These are phyloP conservation scores for Etia nguti DNA, from an alignment of 2,113 vertebrate genomes.

Conservation along the genomic window DNA sequence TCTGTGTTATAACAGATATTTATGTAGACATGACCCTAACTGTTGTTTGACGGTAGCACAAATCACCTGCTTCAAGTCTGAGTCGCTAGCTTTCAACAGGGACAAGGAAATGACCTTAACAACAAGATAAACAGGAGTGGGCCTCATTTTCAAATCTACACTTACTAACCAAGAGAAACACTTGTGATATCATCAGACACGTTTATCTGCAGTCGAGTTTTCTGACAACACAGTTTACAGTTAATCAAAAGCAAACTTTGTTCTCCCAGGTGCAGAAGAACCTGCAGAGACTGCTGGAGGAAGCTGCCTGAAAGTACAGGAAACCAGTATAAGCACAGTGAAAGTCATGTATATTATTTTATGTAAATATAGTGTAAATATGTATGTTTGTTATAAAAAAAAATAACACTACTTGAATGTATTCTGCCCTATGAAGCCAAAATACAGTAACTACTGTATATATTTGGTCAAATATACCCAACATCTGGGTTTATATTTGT, in stretches of 20 bases:
- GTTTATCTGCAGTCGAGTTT: rapidly evolving
- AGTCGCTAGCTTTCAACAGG: background rate
- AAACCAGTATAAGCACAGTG: background rate
- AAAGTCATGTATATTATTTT: background rate
- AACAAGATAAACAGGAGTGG: background rate
- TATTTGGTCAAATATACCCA: background rate
- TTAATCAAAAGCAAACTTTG: background rate
- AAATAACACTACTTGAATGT: background rate
- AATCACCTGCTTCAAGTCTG: background rate
- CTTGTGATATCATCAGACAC: background rate
- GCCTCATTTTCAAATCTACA: background rate
- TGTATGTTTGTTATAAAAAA: background rate
- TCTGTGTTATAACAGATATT: background rate
- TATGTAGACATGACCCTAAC: rapidly evolving
- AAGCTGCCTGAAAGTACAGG: constrained; percentile 45
- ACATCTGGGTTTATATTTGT: background rate
- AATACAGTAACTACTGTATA: background rate
- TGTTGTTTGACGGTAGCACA: background rate
- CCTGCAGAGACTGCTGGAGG: constrained; percentile 84
- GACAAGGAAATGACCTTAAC: background rate
- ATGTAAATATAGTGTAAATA: constrained; percentile 4
- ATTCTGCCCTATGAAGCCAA: background rate
- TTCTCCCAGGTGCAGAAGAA: constrained; percentile 85
- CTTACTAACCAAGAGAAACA: background rate
- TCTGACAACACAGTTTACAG: background rate